Percentiles rank a stretch among this genome's conserved stretches.
Evolutionary conservation across 1,140 invertebrate genomes (phyloP).

Genomic region (Araneus ventricosus): DNA sequence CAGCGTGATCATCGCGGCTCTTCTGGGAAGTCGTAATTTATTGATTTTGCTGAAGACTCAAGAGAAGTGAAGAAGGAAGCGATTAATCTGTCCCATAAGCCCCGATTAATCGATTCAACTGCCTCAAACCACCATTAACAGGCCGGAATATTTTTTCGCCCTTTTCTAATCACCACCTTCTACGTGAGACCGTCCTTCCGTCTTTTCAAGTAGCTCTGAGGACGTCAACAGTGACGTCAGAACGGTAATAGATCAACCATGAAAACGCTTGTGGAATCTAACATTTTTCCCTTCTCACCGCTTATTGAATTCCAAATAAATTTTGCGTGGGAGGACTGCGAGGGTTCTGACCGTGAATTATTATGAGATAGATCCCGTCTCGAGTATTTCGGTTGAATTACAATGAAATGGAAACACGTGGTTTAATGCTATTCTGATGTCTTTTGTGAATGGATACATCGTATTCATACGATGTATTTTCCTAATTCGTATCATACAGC

Average conservation of each 20-base stretch:
- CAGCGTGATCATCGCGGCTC: not conserved
- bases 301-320: slow-evolving; percentile 35
- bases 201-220: slow-evolving; percentile 23
- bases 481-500: too few species aligned
- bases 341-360: not conserved
- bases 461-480: too few species aligned
- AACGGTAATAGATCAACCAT: slow-evolving; percentile 24
- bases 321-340: not conserved
- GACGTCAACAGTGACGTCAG: slow-evolving; percentile 31
- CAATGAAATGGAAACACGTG: too few species aligned
- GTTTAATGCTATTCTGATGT: too few species aligned
- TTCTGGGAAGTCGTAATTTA: slow-evolving; percentile 1
- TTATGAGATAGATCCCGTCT: too few species aligned
- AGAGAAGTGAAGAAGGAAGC: slow-evolving; percentile 5
- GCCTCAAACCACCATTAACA: not conserved
- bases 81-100: slow-evolving; percentile 38
- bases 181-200: not conserved
- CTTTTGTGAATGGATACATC: too few species aligned
- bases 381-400: too few species aligned
- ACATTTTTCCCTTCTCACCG: not conserved
- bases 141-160: slow-evolving; percentile 12
- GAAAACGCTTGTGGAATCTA: slow-evolving; percentile 9
- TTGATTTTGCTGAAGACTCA: not conserved
- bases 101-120: slow-evolving; percentile 33
- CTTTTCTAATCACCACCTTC: slow-evolving; percentile 26